phyloP scores from a whole-genome alignment of 1,140 invertebrate species.

The Sycophaga agraensis region DNA sequence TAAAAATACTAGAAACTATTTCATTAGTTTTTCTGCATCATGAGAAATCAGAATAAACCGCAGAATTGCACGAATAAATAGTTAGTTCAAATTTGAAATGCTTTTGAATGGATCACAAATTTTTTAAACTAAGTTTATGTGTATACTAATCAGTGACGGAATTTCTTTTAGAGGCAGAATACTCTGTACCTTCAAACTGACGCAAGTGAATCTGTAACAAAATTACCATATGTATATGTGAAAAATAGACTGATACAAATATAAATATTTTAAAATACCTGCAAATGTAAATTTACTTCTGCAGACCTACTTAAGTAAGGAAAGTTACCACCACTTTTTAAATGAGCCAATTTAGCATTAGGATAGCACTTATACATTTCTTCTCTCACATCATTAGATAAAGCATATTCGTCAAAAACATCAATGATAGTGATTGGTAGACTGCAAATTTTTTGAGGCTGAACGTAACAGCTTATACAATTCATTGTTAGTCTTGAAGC shows the following conservation, averaged over 20 bases:
- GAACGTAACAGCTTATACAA: slow-evolving; percentile 78
- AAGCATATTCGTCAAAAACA: slow-evolving; percentile 87
- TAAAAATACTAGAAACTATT: too few species aligned
- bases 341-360: slow-evolving; percentile 81
- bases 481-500: slow-evolving; percentile 87
- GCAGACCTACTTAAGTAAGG: slow-evolving; percentile 86
- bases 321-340: slow-evolving; percentile 90
- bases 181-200: slow-evolving; percentile 61
- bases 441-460: slow-evolving; percentile 71
- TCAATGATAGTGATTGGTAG: slow-evolving; percentile 82
- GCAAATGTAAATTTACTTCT: slow-evolving; percentile 88
- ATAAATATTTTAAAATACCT: slow-evolving; percentile 60
- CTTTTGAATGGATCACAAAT: neutral
- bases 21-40: too few species aligned
- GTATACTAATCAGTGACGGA: slow-evolving; percentile 1
- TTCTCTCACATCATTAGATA: slow-evolving; percentile 75
- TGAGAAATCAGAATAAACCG: neutral
- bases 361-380: slow-evolving; percentile 88
- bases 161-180: slow-evolving; percentile 41
- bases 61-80: too few species aligned
- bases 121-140: neutral
- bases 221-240: neutral
- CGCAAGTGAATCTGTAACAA: slow-evolving; percentile 60
- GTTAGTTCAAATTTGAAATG: too few species aligned
- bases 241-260: too few species aligned